phyloP scores from a whole-genome alignment of 1,140 invertebrate genomes.

The Megalonaias nervosa region DNA sequence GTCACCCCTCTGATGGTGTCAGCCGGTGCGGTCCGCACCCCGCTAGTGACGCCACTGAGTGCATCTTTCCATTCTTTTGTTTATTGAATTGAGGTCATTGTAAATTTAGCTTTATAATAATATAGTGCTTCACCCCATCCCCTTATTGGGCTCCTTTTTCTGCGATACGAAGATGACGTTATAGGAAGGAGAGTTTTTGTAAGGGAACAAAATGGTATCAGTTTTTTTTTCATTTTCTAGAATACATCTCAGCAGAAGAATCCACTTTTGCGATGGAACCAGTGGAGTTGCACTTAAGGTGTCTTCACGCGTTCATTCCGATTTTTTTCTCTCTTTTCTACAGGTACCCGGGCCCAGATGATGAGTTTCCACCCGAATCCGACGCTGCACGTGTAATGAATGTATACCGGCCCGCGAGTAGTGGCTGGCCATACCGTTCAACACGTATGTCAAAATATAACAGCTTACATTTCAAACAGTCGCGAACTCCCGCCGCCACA shows the following conservation, averaged over 20 bases:
- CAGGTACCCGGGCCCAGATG: slow-evolving; percentile 34
- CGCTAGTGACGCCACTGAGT: too few species aligned
- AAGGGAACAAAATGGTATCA: neutral
- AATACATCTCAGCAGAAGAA: neutral
- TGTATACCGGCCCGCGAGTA: slow-evolving; percentile 8
- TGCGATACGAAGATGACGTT: neutral
- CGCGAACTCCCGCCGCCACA: too few species aligned
- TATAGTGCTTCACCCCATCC: too few species aligned
- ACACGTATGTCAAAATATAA: too few species aligned
- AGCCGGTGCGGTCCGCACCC: too few species aligned
- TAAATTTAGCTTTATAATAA: too few species aligned
- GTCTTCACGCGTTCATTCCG: neutral
- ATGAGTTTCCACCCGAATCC: slow-evolving; percentile 3
- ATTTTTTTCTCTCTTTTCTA: neutral
- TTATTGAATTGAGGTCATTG: too few species aligned
- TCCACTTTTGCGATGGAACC: neutral
- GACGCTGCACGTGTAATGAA: slow-evolving; percentile 24
- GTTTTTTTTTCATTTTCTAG: neutral
- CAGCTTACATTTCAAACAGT: too few species aligned
- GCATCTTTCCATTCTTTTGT: too few species aligned
- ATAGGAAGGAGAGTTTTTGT: neutral
- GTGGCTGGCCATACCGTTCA: slow-evolving; percentile 4
- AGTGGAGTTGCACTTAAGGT: neutral
- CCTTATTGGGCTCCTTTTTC: too few species aligned
- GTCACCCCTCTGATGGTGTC: too few species aligned